Evolutionary conservation across 2,888 invertebrate genomes (phyloP).

Genomic region (Rotaria magnacalcarata): DNA sequence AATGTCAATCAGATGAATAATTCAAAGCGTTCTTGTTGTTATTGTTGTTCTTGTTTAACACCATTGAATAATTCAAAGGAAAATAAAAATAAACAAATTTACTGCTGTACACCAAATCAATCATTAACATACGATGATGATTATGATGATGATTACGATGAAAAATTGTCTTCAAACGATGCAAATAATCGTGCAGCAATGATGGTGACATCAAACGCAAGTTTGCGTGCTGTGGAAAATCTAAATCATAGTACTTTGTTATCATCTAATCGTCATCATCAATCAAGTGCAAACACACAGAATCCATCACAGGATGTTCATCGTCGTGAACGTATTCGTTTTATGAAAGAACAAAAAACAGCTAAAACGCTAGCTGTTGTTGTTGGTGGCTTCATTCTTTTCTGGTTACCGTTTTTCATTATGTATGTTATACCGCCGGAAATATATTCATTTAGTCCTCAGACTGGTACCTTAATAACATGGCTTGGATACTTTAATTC

Average conservation of each 20-base stretch:
- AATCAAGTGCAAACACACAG: background rate
- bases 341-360: constrained; percentile 76
- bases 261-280: background rate
- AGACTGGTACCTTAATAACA: constrained; percentile 65
- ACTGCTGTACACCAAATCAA: background rate
- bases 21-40: background rate
- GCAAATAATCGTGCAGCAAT: background rate
- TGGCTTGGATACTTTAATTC: constrained; percentile 86
- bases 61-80: background rate
- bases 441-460: constrained; percentile 65
- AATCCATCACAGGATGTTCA: constrained; percentile 36
- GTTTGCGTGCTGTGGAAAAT: background rate
- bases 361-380: constrained; percentile 80
- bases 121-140: constrained; percentile 19
- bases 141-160: background rate
- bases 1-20: background rate
- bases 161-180: constrained; percentile 17
- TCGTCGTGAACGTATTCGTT: constrained; percentile 52
- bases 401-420: constrained; percentile 81
- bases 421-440: constrained; percentile 73
- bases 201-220: background rate
- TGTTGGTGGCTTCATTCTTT: constrained; percentile 79
- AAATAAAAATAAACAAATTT: background rate
- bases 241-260: background rate
- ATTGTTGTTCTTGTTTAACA: background rate